Evolutionary conservation across 2,113 vertebrate genomes (phyloP), one percentile per base, ranked within the genome.

Genomic region (Brachirus orientalis): DNA sequence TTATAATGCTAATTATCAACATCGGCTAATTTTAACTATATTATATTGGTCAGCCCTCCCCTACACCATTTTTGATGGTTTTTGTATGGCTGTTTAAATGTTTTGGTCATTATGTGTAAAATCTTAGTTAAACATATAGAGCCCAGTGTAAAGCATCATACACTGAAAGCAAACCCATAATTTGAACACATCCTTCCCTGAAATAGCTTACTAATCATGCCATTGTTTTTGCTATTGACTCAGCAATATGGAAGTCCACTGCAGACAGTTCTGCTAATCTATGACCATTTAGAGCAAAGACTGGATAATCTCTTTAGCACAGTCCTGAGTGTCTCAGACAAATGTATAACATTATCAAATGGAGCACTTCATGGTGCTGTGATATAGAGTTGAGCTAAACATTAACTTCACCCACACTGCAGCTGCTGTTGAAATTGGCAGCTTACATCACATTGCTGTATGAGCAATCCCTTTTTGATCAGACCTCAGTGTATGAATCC

Each of bases 261-360:
- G 65, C 33, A 81, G 75, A 82, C 69, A 74, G 57, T 22, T 7
- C 37, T 51, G 52, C 50, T 68, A 69, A 73, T 80, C 69, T 35
- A 54, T 13, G 63, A 44, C 52, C 12, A 46, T 63, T 61, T 41
- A 73, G 58, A 64, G 53, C 57, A 61, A 77, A 75, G 3, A 28
- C 28, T 59, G 22, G 69, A 74, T 78, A 74, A 78, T 57, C 70
- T 63, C 44, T 59, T 57, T 9, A 72, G 43, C 66, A 40, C 45
- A 6, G 59, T 43, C 48, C 60, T 14, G 47, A 40, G 54, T 50
- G 41, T 62, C 56, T 50, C 36, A 68, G 16, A 65, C 59, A 65
- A 45, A 56, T 59, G 17, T 17, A 69, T n/a, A 22, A 50, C 38
- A 43, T 20, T 50, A 62, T 69, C 51, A 64, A 51, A 76, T 35